Evolutionary conservation across 2,797 vertebrate species (phyloP).

Genomic region (Enteromius mattozi): DNA sequence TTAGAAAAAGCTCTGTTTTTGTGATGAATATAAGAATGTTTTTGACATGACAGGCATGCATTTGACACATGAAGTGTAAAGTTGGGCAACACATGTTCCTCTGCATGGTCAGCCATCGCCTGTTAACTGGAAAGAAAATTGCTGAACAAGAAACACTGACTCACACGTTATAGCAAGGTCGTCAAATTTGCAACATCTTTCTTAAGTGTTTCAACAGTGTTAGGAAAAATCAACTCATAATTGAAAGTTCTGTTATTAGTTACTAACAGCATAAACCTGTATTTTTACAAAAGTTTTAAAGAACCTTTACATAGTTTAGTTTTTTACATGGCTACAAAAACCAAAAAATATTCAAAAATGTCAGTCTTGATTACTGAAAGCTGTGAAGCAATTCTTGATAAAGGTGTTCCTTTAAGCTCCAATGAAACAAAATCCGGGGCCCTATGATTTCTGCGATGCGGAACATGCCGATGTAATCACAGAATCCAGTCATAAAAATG

Average conservation of each 20-base stretch:
- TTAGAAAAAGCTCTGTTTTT: background rate
- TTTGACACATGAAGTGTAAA: background rate
- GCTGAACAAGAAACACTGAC: conserved; percentile 46
- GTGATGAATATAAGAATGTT: background rate
- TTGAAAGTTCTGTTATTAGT: background rate
- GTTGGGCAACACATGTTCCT: background rate
- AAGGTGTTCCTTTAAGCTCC: background rate
- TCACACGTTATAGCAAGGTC: conserved; percentile 9
- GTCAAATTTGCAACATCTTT: conserved; percentile 18
- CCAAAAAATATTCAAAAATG: no score
- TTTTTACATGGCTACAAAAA: no score
- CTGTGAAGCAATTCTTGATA: background rate
- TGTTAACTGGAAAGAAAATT: background rate
- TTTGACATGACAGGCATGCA: background rate
- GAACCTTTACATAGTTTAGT: background rate
- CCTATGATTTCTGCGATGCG: no score
- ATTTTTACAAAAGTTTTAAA: background rate
- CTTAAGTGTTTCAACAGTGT: background rate
- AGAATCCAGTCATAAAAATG: no score
- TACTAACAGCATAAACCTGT: background rate
- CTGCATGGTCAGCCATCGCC: background rate
- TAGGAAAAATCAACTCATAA: background rate
- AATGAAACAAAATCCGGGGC: background rate
- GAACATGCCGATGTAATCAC: no score
- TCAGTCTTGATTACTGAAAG: background rate